phyloP scores from a whole-genome alignment of 2,797 vertebrate genomes.

The Cirrhinus molitorella region DNA sequence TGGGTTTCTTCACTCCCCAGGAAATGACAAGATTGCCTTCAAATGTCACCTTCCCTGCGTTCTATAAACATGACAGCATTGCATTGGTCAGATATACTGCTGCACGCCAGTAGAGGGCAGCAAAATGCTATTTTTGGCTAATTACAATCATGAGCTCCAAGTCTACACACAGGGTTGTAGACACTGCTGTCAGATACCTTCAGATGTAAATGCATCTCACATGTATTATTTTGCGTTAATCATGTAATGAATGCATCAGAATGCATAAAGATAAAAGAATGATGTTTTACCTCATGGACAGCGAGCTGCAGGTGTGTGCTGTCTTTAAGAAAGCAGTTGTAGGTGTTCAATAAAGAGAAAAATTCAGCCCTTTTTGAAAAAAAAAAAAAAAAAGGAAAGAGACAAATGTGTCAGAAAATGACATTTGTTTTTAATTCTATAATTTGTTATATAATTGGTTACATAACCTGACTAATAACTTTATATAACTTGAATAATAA shows the following conservation, averaged over 20 bases:
- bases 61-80: conserved; percentile 59
- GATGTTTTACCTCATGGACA: conserved; percentile 79
- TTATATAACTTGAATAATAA: too few species aligned
- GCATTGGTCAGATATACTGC: neutral
- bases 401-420: neutral
- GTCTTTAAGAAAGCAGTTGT: conserved; percentile 91
- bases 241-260: neutral
- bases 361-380: conserved; percentile 81
- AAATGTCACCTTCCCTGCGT: conserved; percentile 73
- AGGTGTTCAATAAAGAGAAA: conserved; percentile 84
- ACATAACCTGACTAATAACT: too few species aligned
- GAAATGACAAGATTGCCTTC: conserved; percentile 90
- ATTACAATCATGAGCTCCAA: neutral
- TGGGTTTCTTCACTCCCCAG: conserved; percentile 89
- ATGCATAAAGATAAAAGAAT: neutral
- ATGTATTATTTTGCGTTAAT: neutral
- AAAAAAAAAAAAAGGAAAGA: conserved; percentile 58
- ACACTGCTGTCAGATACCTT: neutral
- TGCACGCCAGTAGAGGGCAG: conserved; percentile 14
- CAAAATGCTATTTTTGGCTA: neutral
- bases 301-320: conserved; percentile 87
- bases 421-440: too few species aligned
- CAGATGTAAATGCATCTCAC: neutral
- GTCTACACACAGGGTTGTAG: neutral
- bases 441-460: too few species aligned